Base-by-base conservation (phyloP, 1,140 invertebrate species). In the Pseudomyrmex gracilis region DNA sequence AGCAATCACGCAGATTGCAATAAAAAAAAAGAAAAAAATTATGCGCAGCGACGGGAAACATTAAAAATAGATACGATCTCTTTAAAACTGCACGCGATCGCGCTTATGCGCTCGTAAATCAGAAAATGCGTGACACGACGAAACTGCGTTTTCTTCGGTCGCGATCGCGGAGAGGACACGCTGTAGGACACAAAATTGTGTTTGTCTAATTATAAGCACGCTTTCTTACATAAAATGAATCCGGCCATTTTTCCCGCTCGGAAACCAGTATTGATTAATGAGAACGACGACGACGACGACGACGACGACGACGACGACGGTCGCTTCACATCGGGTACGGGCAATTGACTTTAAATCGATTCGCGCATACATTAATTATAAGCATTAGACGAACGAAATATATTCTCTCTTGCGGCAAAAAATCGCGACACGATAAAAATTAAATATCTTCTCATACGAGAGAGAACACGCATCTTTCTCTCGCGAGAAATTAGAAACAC, bases 61-160 rank as follows among this genome's bases (percentile, higher is more conserved):
- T 84, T 66, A 51, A 73, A 77, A 84, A 76, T 77, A 87, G 80
- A 87, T 87, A 67, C 70, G 60, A 87, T 87, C 86, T 87, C 34
- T 34, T 34, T 55, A 83, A 87, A 73, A 87, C 64, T 43, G 80
- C 64, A 73, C 70, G 85, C 24, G 71, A 55, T 67, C 64, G 53
- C 3, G 34, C 13, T 47, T 34, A 34, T 34, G 34, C 34, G 60
- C 24, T 63, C 82, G 49, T 87, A 84, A 87, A 87, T 87, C 67
- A 78, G 73, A 78, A 78, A 76, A 77, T 49, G n/a, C 51, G 20
- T 15, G 13, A 64, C n/a, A 15, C 20, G 66, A 83, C 68, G 78
- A 74, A 66, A 82, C 51, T 34, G 34, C 47, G 49, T 34, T 45
- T 15, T 45, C 17, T 51, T 51, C 57, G 47, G 53, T 70, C 34